Evolutionary conservation across 2,113 vertebrate species (phyloP).

Genomic region (Aplodontia rufa): DNA sequence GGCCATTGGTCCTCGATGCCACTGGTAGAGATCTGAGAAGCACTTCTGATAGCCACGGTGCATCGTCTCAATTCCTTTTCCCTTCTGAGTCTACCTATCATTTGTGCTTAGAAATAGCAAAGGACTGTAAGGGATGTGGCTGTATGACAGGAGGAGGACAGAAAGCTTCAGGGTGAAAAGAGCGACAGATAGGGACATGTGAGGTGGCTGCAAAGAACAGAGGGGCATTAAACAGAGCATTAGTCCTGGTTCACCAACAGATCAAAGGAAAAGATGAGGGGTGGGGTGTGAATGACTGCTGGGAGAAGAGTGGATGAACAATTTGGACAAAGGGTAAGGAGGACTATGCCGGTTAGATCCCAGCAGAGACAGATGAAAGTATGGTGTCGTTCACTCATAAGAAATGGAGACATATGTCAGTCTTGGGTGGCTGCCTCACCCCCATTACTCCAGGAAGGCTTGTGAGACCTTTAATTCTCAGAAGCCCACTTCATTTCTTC

Average conservation of each 20-base stretch:
- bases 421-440: not conserved
- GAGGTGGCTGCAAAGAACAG: not conserved
- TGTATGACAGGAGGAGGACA: not conserved
- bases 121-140: not conserved
- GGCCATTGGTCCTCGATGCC: not conserved
- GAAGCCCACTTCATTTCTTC: not conserved
- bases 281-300: not conserved
- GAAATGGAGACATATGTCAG: not conserved
- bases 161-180: not conserved
- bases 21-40: not conserved
- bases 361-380: not conserved
- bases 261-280: not conserved
- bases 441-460: not conserved
- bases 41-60: not conserved
- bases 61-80: not conserved
- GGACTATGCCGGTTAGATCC: not conserved
- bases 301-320: not conserved
- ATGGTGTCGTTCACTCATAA: not conserved
- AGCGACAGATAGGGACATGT: not conserved
- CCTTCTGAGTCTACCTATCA: not conserved
- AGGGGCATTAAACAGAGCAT: not conserved
- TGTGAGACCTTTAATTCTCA: not conserved
- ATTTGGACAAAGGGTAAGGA: not conserved
- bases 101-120: not conserved
- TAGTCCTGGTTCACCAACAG: not conserved